Evolutionary conservation across 2,797 vertebrate species (phyloP), one percentile per base, ranked within the genome.

Genomic region (Podarcis lilfordi): DNA sequence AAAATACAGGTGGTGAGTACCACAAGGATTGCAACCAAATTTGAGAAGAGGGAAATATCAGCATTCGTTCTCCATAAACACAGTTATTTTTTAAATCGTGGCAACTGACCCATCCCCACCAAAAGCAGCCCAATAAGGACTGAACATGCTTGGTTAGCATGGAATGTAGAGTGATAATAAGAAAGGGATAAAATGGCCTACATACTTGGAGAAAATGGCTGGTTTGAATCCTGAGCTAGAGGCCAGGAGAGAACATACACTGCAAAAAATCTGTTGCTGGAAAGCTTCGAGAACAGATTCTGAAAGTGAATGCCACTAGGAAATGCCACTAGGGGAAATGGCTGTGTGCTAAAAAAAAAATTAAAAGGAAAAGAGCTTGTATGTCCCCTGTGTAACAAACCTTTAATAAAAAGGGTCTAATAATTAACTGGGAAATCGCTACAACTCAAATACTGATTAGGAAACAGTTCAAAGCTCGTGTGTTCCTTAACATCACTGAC

Each of bases 391-490:
- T 69, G 75, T 68, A 83, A 32, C 29, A 68, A 50, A 27, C 40
- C 61, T 76, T 66, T 88, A 64, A 84, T 35, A 80, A 76, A 79
- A 79, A 27, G 79, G 66, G 76, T 88, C 68, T 69, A 72, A 71
- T 80, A 66, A 64, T 90, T 84, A 87, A 66, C 69, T 69, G 71
- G 32, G 43, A 80, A 61, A 64, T 66, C 59, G 72, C 17, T 50
- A 37, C 75, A 87, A 68, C 8, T 80, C 35, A 79, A 78, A 86
- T 19, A 64, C 84, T 84, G 86, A 77, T 80, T 80, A 84, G 82
- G 82, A 84, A 77, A 71, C 21, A 74, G 37, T 79, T 87, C 82
- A 87, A 80, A 79, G 64, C 40, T 74, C 66, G 25, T 27, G 40
- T 74, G 37, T 84, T 72, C 32, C 68, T 74, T 66, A 61, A 19